Evolutionary conservation across 2,888 invertebrate genomes (phyloP), one percentile per base, ranked within the genome.

Genomic region (Agriotes lineatus): DNA sequence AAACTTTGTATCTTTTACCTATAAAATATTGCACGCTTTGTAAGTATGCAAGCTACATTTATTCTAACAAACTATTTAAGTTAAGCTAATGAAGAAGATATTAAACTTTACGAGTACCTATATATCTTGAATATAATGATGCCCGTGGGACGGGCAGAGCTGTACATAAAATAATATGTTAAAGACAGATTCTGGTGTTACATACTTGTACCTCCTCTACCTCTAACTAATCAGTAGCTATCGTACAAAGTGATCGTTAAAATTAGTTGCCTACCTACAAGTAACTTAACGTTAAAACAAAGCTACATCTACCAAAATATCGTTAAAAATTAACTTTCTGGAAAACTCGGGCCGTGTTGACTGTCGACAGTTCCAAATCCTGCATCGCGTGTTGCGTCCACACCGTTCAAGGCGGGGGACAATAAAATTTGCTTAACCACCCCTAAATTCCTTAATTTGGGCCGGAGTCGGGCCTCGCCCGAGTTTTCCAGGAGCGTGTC

Each of bases 11-110:
- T 71, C 63, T 70, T 64, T 70, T 72, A 72, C 72, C 73, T 74
- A 74, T 74, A 68, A 74, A 73, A 71, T 74, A 74, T 69, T 67
- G 71, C 70, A 67, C 69, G 69, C 64, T 69, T 44, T 72, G 69
- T 71, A 72, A 72, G 72, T 74, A 74, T 74, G 72, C 71, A 73
- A 69, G 68, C 74, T 74, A 74, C 68, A 66, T 68, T 71, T 72
- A 69, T 70, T 74, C 75, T 75, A 75, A 75, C 65, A 69, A 66
- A 72, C 74, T 73, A 74, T 72, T 72, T 64, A 69, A 74, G 65
- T 70, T 74, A 63, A 65, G 58, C 72, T 73, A 73, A 74, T 69
- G 69, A 73, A 69, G 70, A 72, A 72, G 70, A 73, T 70, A 68
- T 74, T 71, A 73, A 72, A 72, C 69, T 72, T 70, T 69, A 69